phyloP scores from a whole-genome alignment of 2,797 vertebrate species.

The Antrozous pallidus region DNA sequence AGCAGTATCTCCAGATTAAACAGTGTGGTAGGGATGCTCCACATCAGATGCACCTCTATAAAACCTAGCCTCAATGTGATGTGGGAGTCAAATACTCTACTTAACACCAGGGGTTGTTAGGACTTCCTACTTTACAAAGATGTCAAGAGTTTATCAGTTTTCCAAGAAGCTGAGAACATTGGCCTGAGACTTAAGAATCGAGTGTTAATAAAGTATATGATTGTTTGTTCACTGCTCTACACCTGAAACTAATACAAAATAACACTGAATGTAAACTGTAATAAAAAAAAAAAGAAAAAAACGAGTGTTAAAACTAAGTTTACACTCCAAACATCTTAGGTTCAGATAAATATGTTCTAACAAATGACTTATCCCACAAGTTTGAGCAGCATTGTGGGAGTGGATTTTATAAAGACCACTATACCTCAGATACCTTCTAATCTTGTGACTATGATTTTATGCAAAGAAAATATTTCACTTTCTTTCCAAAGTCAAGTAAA shows the following conservation, averaged over 20 bases:
- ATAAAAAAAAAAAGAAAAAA: background rate
- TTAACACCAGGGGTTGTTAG: background rate
- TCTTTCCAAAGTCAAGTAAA: constrained; percentile 19
- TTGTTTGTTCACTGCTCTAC: background rate
- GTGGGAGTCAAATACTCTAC: background rate
- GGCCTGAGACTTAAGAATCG: background rate
- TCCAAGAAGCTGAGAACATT: background rate
- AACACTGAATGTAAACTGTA: background rate
- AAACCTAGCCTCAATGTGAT: background rate
- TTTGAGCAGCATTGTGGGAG: background rate
- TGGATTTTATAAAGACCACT: background rate
- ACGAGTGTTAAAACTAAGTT: background rate
- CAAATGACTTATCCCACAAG: background rate
- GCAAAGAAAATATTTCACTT: background rate
- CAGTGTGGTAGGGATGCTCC: background rate
- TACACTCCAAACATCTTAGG: background rate
- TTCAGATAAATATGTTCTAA: background rate
- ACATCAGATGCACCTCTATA: background rate
- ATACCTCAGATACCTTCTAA: background rate
- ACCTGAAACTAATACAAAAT: background rate
- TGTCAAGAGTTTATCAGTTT: background rate
- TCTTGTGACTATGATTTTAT: background rate
- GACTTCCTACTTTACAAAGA: background rate
- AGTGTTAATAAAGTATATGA: background rate
- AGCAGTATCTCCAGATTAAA: background rate